A percentile compares a stretch with the other conserved stretches of the same genome.
Evolutionary conservation across 1,140 invertebrate species (phyloP).

Genomic region (Parasteatoda tepidariorum): DNA sequence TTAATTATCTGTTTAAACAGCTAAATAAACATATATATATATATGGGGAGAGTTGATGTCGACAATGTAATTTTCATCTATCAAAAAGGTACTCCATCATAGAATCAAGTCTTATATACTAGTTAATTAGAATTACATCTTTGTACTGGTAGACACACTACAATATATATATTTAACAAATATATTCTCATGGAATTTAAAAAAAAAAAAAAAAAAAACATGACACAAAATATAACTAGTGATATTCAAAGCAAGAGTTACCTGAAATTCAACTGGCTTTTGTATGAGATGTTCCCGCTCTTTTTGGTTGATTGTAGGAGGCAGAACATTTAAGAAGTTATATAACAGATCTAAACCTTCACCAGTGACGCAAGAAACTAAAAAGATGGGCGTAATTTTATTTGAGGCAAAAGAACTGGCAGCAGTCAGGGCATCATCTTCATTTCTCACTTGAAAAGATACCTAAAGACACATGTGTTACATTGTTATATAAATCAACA

Average conservation of each 20-base stretch:
- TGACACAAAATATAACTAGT: not conserved
- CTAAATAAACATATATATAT: too few relatives aligned
- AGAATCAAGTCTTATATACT: too few relatives aligned
- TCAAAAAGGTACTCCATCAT: too few relatives aligned
- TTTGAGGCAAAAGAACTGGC: constrained; percentile 74
- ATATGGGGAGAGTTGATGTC: too few relatives aligned
- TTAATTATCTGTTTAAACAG: too few relatives aligned
- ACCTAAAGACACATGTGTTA: constrained; percentile 19
- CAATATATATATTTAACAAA: too few relatives aligned
- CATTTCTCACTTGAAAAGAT: constrained; percentile 76
- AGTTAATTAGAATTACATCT: too few relatives aligned
- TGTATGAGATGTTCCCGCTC: constrained; percentile 81
- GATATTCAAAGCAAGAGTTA: constrained; percentile 56
- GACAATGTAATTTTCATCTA: too few relatives aligned
- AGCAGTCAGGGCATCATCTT: constrained; percentile 80
- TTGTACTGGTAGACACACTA: too few relatives aligned
- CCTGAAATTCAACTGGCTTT: constrained; percentile 70
- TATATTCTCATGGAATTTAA: too few relatives aligned
- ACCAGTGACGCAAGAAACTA: constrained; percentile 94
- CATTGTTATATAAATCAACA: not conserved
- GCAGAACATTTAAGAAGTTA: constrained; percentile 80
- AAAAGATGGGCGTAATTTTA: constrained; percentile 87
- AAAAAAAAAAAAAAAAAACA: not conserved
- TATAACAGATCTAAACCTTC: constrained; percentile 83
- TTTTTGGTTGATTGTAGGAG: constrained; percentile 76